Evolutionary conservation across 2,113 vertebrate species (phyloP).

Genomic region (Trogon melanurus): DNA sequence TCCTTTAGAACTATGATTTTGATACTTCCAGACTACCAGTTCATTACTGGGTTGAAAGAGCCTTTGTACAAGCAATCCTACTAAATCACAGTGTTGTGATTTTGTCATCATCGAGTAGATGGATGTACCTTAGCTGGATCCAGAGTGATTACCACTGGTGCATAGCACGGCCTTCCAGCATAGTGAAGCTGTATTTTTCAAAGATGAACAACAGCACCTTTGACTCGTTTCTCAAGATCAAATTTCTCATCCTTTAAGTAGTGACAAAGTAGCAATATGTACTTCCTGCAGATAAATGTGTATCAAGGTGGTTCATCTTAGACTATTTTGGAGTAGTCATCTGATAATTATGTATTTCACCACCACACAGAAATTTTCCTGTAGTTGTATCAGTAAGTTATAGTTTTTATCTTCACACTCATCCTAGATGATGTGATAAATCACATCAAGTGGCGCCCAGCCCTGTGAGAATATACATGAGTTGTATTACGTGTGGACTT

Average conservation of each 20-base stretch:
- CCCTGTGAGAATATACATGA: neutral
- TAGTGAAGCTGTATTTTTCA: neutral
- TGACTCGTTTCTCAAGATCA: neutral
- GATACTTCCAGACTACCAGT: neutral
- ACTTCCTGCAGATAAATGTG: neutral
- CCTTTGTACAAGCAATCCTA: neutral
- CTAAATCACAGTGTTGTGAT: neutral
- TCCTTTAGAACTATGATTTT: neutral
- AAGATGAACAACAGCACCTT: neutral
- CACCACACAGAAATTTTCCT: neutral
- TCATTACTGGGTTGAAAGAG: neutral
- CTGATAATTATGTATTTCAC: neutral
- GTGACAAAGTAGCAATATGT: neutral
- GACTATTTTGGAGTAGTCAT: neutral
- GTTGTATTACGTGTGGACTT: neutral
- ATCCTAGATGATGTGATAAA: neutral
- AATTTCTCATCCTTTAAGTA: neutral
- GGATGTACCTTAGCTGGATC: neutral
- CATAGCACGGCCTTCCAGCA: neutral
- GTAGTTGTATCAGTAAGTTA: neutral
- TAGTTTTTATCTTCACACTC: neutral
- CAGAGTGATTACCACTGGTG: neutral
- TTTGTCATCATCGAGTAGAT: neutral
- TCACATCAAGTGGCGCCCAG: neutral
- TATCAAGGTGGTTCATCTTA: neutral